These are phyloP conservation scores for Sylvicola cinctus DNA, from an alignment of 2,888 invertebrate species.

Conservation along the genomic window DNA sequence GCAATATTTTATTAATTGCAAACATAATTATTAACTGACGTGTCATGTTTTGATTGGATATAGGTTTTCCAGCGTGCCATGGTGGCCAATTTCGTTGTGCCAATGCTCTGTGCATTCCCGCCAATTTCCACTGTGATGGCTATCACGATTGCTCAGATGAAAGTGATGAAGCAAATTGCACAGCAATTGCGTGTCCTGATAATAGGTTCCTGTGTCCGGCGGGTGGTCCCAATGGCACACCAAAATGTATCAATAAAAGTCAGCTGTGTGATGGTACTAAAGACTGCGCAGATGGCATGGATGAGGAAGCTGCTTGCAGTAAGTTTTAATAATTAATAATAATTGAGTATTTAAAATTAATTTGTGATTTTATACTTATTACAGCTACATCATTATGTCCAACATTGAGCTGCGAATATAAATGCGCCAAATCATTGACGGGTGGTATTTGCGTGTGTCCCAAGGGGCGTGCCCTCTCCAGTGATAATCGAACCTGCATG, in stretches of 20 bases:
- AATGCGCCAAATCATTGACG: slow-evolving; percentile 72
- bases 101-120: slow-evolving; percentile 83
- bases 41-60: neutral
- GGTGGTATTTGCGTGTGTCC: slow-evolving; percentile 86
- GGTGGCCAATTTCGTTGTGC: slow-evolving; percentile 82
- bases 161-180: slow-evolving; percentile 75
- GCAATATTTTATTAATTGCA: neutral
- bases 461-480: slow-evolving; percentile 59
- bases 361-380: slow-evolving; percentile 7
- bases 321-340: slow-evolving; percentile 26
- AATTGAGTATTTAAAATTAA: neutral
- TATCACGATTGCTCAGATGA: slow-evolving; percentile 78
- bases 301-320: slow-evolving; percentile 79
- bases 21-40: too few relatives aligned
- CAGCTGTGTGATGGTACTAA: slow-evolving; percentile 78
- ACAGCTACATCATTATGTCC: slow-evolving; percentile 65
- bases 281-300: slow-evolving; percentile 82
- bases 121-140: slow-evolving; percentile 58
- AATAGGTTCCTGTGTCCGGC: slow-evolving; percentile 79
- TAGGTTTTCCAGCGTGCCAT: slow-evolving; percentile 76
- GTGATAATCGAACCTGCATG: slow-evolving; percentile 67
- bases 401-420: slow-evolving; percentile 70
- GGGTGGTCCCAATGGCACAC: slow-evolving; percentile 46
- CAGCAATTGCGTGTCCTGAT: slow-evolving; percentile 68
- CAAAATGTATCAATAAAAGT: slow-evolving; percentile 71